Evolutionary conservation across 1,140 invertebrate species (phyloP).

Genomic region (Drosophila ficusphila): DNA sequence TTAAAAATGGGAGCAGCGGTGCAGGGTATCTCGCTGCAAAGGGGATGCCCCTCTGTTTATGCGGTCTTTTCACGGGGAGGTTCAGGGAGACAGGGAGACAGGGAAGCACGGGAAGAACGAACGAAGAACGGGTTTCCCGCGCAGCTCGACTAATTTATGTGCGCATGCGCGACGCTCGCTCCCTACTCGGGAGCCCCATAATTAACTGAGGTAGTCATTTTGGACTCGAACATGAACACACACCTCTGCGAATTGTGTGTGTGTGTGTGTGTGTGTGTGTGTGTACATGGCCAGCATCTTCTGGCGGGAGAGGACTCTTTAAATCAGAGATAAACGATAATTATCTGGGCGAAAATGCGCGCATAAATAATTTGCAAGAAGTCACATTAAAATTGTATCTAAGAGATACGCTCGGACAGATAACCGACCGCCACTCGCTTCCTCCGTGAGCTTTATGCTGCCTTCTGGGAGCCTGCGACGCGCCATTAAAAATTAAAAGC

Average conservation of each 20-base stretch:
- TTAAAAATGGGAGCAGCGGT: constrained; percentile 76
- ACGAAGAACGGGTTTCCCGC: constrained; percentile 52
- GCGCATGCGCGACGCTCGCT: constrained; percentile 77
- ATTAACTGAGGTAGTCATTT: constrained; percentile 84
- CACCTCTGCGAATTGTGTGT: neutral
- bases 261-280: no score
- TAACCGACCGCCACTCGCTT: constrained; percentile 31
- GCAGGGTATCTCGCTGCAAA: constrained; percentile 19
- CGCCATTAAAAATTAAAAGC: constrained; percentile 83
- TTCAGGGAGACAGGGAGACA: no score
- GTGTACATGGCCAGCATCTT: constrained; percentile 37
- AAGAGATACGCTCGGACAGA: constrained; percentile 71
- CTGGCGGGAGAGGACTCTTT: constrained; percentile 58
- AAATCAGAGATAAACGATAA: constrained; percentile 84
- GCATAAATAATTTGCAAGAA: constrained; percentile 84
- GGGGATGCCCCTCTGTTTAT: constrained; percentile 43
- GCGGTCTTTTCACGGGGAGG: constrained; percentile 64
- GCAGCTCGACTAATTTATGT: constrained; percentile 73
- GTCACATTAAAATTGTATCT: constrained; percentile 83
- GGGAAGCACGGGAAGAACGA: neutral
- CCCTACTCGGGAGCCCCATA: constrained; percentile 83
- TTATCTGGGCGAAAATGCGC: constrained; percentile 83
- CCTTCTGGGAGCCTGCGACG: constrained; percentile 53
- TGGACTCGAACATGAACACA: constrained; percentile 67
- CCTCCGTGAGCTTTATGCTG: constrained; percentile 3